Base-by-base conservation (phyloP, 1,140 invertebrate genomes). In the Agrilus planipennis region DNA sequence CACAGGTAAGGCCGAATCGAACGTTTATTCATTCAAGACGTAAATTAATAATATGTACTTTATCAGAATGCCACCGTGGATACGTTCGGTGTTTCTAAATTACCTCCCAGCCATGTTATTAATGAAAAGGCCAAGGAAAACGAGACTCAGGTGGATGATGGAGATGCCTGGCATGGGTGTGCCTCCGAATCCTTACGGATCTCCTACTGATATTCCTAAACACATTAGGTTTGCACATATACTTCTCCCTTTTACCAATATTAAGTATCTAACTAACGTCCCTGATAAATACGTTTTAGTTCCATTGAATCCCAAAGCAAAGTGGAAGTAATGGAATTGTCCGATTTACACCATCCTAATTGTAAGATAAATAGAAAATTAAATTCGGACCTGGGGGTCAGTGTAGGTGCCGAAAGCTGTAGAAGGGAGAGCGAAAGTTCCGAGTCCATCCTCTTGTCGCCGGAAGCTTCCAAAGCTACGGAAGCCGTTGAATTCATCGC, bases 401-500 rank as follows among this genome's bases (percentile, higher is more conserved):
- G 72, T 40, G 63, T 75, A 23, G 67, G 63, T 31, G 64, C 73
- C 18, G 78, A 79, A 32, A 68, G 67, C 30, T 72, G 73, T 49
- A 69, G 87, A 41, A 70, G 87, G 43, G 89, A 90, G 57, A 90
- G 86, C 27, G 89, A 92, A 58, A 89, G 84, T 53, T 89, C 87
- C 0, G 88, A 93, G 58, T 88, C 87, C 1, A 72, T 92, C 17
- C 72, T 90, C 18, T 69, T 94, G 10, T 89, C 88, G 18, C 87
- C 89, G 0, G 91, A 95, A 63, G 89, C 92, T 0, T 84, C 81
- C 47, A 88, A 93, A 67, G 92, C 92, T 12, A 94, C 93, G 6
- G 91, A 97, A 64, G 92, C 92, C 2, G 91, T 97, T 1, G 89
- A 93, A 60, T 97, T 96, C 63, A 97, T 98, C 46, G 93, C 93